Percentiles rank a stretch among this genome's conserved stretches.
Evolutionary conservation across 1,140 invertebrate species (phyloP).

Genomic region (Agraylea sexmaculata): DNA sequence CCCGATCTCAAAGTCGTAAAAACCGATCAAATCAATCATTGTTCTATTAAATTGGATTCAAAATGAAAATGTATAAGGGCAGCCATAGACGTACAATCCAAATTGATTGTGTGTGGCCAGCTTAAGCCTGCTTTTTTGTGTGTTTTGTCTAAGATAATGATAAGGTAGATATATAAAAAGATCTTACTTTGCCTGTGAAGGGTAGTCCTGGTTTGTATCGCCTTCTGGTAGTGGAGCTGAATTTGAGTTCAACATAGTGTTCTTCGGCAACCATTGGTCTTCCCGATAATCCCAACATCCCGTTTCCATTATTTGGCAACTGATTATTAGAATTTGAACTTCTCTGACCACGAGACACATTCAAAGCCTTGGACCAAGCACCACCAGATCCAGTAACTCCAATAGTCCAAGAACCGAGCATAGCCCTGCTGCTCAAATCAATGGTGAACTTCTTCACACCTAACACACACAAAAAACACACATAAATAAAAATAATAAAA

Average conservation of each 20-base stretch:
- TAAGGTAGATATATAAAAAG: no score
- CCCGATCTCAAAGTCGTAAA: no score
- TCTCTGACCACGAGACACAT: constrained; percentile 26
- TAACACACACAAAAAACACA: constrained; percentile 23
- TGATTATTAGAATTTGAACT: neutral
- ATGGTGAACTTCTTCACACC: constrained; percentile 44
- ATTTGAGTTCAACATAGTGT: constrained; percentile 51
- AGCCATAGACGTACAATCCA: no score
- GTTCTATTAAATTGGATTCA: no score
- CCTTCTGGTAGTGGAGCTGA: constrained; percentile 47
- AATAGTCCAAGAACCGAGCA: constrained; percentile 42
- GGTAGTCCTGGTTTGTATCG: constrained; percentile 52
- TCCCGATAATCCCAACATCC: constrained; percentile 21
- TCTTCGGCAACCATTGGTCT: constrained; percentile 46
- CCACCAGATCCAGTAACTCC: constrained; percentile 45
- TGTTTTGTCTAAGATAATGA: no score
- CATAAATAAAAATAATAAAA: no score
- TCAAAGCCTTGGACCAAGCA: constrained; percentile 34
- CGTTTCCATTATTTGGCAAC: constrained; percentile 2
- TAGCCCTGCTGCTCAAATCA: constrained; percentile 38
- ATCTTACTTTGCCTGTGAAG: constrained; percentile 47
- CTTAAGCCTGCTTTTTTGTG: no score
- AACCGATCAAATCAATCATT: no score
- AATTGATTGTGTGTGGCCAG: no score
- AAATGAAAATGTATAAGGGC: no score